Percentiles rank a stretch among this genome's conserved stretches.
phyloP scores from a whole-genome alignment of 2,113 vertebrate genomes.

The Microcebus murinus region DNA sequence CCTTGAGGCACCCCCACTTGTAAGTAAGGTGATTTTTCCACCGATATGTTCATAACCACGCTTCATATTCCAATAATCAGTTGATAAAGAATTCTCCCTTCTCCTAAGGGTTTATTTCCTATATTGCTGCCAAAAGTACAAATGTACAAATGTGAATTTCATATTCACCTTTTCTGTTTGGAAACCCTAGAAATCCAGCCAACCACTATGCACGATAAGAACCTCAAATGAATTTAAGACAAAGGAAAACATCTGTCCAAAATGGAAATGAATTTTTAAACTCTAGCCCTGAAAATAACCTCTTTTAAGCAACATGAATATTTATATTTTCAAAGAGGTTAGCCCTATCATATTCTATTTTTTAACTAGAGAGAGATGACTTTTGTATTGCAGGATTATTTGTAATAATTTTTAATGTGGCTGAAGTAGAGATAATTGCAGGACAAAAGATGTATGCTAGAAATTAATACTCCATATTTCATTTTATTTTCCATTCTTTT shows the following conservation, averaged over 20 bases:
- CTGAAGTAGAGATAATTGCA: conserved; percentile 16
- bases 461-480: background rate
- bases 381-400: conserved; percentile 19
- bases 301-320: background rate
- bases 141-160: conserved; percentile 23
- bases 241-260: background rate
- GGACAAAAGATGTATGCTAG: background rate
- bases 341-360: background rate
- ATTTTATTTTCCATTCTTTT: background rate
- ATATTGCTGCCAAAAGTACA: background rate
- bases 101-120: background rate
- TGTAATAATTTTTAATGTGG: background rate
- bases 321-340: conserved; percentile 25
- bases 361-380: conserved; percentile 25
- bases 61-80: background rate
- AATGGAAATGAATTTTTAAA: background rate
- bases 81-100: background rate
- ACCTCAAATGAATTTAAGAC: background rate
- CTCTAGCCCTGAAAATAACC: background rate
- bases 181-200: background rate
- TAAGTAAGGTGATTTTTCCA: background rate
- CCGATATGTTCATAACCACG: background rate
- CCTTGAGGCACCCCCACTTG: background rate
- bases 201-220: background rate
- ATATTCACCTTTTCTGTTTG: background rate